Evolutionary conservation across 2,888 invertebrate species (phyloP).

Genomic region (Meteorus cinctellus): DNA sequence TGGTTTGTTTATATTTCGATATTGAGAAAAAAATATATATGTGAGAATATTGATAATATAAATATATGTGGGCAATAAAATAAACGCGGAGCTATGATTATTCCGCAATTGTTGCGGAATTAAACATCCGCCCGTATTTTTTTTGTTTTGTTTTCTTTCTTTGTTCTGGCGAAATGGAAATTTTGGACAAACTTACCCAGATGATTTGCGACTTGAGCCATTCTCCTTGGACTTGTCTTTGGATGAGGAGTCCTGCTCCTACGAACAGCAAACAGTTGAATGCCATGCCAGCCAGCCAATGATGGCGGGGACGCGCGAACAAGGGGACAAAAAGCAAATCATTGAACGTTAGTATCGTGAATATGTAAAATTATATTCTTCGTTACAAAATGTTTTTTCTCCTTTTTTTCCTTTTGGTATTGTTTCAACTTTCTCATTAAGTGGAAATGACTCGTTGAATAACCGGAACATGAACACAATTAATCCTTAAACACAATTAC

Average conservation of each 20-base stretch:
- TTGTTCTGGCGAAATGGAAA: background rate
- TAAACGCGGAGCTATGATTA: background rate
- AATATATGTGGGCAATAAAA: background rate
- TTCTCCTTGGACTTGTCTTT: constrained; percentile 77
- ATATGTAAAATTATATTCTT: constrained; percentile 51
- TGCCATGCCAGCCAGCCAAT: constrained; percentile 72
- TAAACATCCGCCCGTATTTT: background rate
- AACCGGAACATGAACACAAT: constrained; percentile 2
- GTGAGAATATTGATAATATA: background rate
- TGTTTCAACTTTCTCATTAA: background rate
- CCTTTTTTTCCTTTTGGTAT: background rate
- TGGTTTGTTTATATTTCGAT: constrained; percentile 30
- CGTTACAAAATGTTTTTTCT: constrained; percentile 32
- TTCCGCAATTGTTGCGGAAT: background rate
- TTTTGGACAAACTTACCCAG: constrained; percentile 74
- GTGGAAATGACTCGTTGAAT: background rate
- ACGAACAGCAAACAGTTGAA: constrained; percentile 73
- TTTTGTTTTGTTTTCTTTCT: background rate
- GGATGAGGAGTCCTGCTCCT: constrained; percentile 70
- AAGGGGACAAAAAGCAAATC: constrained; percentile 73
- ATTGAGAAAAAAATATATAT: constrained; percentile 5
- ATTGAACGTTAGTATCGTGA: constrained; percentile 66
- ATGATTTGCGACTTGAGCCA: constrained; percentile 76
- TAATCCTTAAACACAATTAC: background rate
- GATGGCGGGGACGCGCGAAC: constrained; percentile 72